Evolutionary conservation across 2,797 vertebrate species (phyloP), one percentile per base, ranked within the genome.

Genomic region (Halcyon chelicuti): DNA sequence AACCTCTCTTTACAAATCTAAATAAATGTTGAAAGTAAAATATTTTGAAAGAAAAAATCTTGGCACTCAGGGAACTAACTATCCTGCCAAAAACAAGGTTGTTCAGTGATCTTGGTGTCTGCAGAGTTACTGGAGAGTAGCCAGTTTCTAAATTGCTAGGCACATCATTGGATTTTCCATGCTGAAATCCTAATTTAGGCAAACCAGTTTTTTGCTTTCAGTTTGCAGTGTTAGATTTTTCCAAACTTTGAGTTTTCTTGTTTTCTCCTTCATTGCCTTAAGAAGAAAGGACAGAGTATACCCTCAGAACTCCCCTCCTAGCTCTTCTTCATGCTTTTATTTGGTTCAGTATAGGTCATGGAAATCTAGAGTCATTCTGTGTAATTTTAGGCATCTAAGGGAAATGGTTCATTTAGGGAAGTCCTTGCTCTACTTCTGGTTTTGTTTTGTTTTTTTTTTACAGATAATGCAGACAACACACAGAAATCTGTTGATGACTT

Each of bases 231-330:
- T 6, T 52, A 26, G 22, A 29, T 89, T 65, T 63, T 93, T 42
- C 51, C 71, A 82, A 22, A 60, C 22, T 26, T 80, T 54, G 29
- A 65, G 40, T 60, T 75, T 51, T 70, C 33, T 70, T 85, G 11
- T 4, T 70, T 89, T 79, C 12, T 79, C 16, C 10, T 58, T 65
- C 39, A 54, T 46, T 3, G 3, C 31, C 54, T 21, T 51, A 51
- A 81, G 52, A 33, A 29, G 10, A 39, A 58, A 74, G 5, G 8
- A 60, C 35, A 60, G 70, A 76, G 65, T 58, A 21, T 46, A 65
- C 5, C 7, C 18, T 5, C 7, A 3, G 28, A 37, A 14, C 1
- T 1, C 0, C 7, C 12, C 31, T 62, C 42, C n/a, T 35, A 31
- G 29, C n/a, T 77, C 26, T 40, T 70, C 14, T 76, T 70, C 28